phyloP scores from a whole-genome alignment of 2,113 vertebrate species.

The Hippocampus mohnikei region DNA sequence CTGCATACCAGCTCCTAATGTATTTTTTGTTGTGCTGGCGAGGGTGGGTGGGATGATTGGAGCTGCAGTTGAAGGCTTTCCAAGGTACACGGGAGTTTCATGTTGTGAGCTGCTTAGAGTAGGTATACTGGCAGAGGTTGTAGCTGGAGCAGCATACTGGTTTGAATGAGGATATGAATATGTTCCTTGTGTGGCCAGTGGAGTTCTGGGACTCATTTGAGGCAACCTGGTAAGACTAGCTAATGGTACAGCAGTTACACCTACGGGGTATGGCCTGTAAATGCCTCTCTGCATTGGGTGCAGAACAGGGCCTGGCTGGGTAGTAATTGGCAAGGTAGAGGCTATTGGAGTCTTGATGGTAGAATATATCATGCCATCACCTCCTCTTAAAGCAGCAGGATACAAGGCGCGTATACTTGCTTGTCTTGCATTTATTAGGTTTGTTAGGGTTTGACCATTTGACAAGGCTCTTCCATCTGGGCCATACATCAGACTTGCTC shows the following conservation, averaged over 20 bases:
- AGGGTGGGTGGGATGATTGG: constrained; percentile 48
- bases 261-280: constrained; percentile 82
- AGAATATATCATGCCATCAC: constrained; percentile 98
- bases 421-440: constrained; percentile 79
- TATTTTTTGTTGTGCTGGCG: constrained; percentile 46
- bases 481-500: constrained; percentile 82
- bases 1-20: constrained; percentile 43
- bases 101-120: constrained; percentile 58
- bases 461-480: constrained; percentile 76
- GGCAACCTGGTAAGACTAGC: constrained; percentile 87
- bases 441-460: constrained; percentile 78
- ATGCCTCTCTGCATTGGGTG: constrained; percentile 84
- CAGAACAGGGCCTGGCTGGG: constrained; percentile 87
- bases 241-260: constrained; percentile 84
- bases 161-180: constrained; percentile 81
- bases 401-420: constrained; percentile 83
- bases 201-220: constrained; percentile 80
- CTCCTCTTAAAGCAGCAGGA: constrained; percentile 85
- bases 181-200: constrained; percentile 76
- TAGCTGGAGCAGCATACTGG: constrained; percentile 66
- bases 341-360: constrained; percentile 97
- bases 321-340: constrained; percentile 97
- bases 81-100: constrained; percentile 87
- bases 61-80: constrained; percentile 75
- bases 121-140: constrained; percentile 57